Evolutionary conservation across 2,797 vertebrate genomes (phyloP).

Genomic region (Xenopus petersii): DNA sequence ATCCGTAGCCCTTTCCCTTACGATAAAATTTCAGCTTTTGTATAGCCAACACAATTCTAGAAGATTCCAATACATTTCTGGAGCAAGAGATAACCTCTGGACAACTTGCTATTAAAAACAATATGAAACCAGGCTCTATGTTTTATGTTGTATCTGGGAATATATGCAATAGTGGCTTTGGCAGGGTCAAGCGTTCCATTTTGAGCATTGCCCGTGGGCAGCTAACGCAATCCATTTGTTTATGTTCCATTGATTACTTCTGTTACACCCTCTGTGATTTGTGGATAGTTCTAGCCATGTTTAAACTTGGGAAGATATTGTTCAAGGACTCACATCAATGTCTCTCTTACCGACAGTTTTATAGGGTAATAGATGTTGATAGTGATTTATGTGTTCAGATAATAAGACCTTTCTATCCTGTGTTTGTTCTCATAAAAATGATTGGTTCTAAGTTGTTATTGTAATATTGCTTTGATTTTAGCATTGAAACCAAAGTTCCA

Average conservation of each 20-base stretch:
- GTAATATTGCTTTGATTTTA: constrained; percentile 60
- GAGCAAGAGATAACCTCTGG: constrained; percentile 5
- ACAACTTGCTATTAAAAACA: background rate
- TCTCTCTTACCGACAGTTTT: constrained; percentile 75
- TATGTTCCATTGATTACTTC: constrained; percentile 58
- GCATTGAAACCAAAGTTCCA: constrained; percentile 50
- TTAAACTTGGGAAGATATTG: constrained; percentile 61
- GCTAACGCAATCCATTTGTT: constrained; percentile 52
- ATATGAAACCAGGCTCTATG: background rate
- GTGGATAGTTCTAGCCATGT: constrained; percentile 54
- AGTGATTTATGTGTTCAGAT: constrained; percentile 61
- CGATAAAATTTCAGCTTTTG: too few species aligned
- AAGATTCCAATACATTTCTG: background rate
- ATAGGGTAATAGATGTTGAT: constrained; percentile 66
- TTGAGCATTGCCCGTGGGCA: constrained; percentile 45
- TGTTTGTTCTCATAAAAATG: constrained; percentile 65
- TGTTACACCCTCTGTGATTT: constrained; percentile 62
- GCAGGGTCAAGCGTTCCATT: constrained; percentile 15
- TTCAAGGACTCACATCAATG: constrained; percentile 64
- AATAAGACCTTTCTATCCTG: constrained; percentile 66
- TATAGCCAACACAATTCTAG: too few species aligned
- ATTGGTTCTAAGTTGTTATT: constrained; percentile 66
- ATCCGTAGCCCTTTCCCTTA: background rate
- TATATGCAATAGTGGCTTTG: constrained; percentile 51
- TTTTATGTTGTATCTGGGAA: constrained; percentile 50